These are phyloP conservation scores for Caenorhabditis sp. DNA, from an alignment of 2,888 invertebrate genomes.

Conservation along the genomic window DNA sequence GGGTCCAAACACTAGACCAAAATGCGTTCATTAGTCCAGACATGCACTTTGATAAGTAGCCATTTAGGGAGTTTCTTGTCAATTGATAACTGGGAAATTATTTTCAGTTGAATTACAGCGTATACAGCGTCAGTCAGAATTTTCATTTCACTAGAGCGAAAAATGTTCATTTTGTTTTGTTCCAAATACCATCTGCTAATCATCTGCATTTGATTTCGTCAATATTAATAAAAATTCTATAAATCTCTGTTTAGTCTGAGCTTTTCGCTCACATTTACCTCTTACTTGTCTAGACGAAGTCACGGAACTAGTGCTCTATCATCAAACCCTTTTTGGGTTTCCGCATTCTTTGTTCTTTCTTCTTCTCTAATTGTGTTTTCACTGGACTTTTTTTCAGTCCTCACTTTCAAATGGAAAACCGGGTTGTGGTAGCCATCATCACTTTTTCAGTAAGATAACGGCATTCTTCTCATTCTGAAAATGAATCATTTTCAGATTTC, in stretches of 20 bases:
- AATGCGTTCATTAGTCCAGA: background rate
- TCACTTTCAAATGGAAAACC: background rate
- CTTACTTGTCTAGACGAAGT: no score
- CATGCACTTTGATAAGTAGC: background rate
- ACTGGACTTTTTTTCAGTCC: background rate
- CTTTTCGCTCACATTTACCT: no score
- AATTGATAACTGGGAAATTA: background rate
- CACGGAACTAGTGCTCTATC: no score
- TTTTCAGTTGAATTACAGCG: background rate
- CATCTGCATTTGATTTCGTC: no score
- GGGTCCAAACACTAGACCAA: background rate
- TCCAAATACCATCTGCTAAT: no score
- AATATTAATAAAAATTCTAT: no score
- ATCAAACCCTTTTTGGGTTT: background rate
- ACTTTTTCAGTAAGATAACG: background rate
- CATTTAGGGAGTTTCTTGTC: background rate
- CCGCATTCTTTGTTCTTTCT: background rate
- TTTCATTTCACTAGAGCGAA: no score
- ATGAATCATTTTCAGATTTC: constrained; percentile 4
- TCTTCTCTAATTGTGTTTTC: background rate
- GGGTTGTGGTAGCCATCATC: background rate
- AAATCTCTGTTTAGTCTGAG: no score
- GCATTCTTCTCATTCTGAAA: background rate
- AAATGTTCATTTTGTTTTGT: no score
- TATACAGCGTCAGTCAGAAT: no score